Percentiles rank a stretch among this genome's conserved stretches.
Evolutionary conservation across 2,113 vertebrate species (phyloP).

Genomic region (Fulica atra): DNA sequence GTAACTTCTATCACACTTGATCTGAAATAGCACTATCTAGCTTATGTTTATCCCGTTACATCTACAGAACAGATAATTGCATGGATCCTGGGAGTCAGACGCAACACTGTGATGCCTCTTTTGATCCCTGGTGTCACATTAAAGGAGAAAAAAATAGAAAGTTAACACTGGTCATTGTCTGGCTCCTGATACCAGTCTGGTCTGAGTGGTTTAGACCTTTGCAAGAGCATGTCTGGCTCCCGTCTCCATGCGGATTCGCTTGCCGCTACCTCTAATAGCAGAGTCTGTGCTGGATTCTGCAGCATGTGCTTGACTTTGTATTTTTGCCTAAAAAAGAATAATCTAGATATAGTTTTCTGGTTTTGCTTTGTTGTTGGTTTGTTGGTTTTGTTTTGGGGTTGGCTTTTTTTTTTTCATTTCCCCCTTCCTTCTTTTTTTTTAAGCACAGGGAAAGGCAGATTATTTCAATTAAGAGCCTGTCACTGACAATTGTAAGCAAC

Average conservation of each 20-base stretch:
- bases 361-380: neutral
- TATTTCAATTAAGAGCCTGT: conserved; percentile 76
- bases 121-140: conserved; percentile 24
- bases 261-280: conserved; percentile 15
- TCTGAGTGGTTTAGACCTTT: neutral
- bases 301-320: conserved; percentile 51
- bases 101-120: neutral
- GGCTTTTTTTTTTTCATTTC: neutral
- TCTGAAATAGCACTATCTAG: conserved; percentile 30
- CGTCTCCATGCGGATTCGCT: neutral
- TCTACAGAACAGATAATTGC: conserved; percentile 18
- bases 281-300: conserved; percentile 28
- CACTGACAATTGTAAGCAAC: conserved; percentile 63
- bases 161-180: conserved; percentile 20
- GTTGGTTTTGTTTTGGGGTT: neutral
- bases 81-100: neutral
- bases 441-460: conserved; percentile 53
- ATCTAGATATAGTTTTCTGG: neutral
- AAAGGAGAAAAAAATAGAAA: conserved; percentile 5
- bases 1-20: conserved; percentile 58
- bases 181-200: neutral
- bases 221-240: neutral
- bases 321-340: conserved; percentile 37
- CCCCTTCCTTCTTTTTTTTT: neutral
- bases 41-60: conserved; percentile 13